Conservation (phyloP, 2,113 vertebrate genomes). For the Meles meles region DNA sequence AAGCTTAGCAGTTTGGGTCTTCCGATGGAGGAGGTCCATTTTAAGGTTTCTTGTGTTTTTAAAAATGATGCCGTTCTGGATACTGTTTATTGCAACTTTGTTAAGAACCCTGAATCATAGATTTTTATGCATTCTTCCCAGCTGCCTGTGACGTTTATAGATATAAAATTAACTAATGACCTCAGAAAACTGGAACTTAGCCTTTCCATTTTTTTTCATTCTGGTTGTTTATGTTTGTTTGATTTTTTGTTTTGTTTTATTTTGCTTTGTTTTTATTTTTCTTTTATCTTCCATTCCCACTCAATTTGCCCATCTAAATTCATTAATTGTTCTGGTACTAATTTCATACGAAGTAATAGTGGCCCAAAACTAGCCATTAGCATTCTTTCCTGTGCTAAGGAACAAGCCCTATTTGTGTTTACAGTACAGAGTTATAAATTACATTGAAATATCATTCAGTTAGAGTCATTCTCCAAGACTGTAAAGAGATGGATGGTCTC, state of each 20-base stretch:
- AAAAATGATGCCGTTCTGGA: neutral
- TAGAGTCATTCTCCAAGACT: slow-evolving; percentile 75
- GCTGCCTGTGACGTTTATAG: neutral
- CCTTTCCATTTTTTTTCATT: neutral
- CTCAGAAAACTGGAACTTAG: neutral
- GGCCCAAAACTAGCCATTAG: slow-evolving; percentile 51
- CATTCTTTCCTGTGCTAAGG: slow-evolving; percentile 71
- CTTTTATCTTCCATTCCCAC: slow-evolving; percentile 20
- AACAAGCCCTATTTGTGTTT: slow-evolving; percentile 78
- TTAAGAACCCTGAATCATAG: neutral
- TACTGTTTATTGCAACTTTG: neutral
- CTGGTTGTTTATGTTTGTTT: neutral
- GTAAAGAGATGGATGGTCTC: slow-evolving; percentile 87
- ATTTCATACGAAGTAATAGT: slow-evolving; percentile 28
- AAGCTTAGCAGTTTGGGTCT: neutral
- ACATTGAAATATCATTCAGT: slow-evolving; percentile 82
- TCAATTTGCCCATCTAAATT: slow-evolving; percentile 47
- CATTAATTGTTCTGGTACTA: neutral
- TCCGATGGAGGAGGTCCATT: neutral
- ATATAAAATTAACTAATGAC: neutral
- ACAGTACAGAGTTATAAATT: slow-evolving; percentile 77
- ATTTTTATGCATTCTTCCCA: neutral
- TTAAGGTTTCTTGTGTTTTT: neutral
- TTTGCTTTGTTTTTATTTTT: neutral
- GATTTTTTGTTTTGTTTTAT: neutral